phyloP scores from a whole-genome alignment of 2,113 vertebrate species.

The Macrotus californicus region DNA sequence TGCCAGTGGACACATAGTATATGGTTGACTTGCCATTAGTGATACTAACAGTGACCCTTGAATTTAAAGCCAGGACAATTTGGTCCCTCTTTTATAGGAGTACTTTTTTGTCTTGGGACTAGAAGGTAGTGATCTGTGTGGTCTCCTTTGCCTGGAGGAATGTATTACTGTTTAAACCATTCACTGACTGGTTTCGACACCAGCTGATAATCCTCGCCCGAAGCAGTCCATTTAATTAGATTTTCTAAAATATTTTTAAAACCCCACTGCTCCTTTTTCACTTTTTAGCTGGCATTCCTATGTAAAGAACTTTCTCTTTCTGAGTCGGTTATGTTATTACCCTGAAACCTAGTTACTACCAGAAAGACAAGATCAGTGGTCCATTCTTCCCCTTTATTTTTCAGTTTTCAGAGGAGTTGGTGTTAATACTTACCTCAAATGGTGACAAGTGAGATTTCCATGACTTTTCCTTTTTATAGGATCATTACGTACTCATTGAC shows the following conservation, averaged over 20 bases:
- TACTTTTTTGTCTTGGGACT: neutral
- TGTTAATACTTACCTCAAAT: constrained; percentile 11
- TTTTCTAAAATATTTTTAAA: constrained; percentile 2
- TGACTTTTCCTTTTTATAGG: neutral
- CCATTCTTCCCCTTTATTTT: neutral
- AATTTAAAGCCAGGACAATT: neutral
- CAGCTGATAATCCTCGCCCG: neutral
- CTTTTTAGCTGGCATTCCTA: neutral
- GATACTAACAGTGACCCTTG: neutral
- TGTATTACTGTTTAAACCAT: neutral
- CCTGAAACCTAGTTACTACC: neutral
- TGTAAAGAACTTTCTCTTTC: neutral
- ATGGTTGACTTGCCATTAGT: neutral
- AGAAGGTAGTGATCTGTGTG: neutral
- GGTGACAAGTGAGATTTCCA: neutral
- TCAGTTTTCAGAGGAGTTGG: neutral
- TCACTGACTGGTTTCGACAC: neutral
- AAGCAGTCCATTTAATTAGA: neutral
- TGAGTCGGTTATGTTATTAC: neutral
- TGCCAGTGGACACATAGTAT: neutral
- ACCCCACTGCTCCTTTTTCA: neutral
- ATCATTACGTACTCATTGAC: neutral
- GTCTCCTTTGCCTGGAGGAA: neutral
- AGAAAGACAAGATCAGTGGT: neutral
- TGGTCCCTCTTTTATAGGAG: neutral